These are phyloP conservation scores for Siniperca knerii DNA, from an alignment of 2,113 vertebrate genomes.

Conservation along the genomic window DNA sequence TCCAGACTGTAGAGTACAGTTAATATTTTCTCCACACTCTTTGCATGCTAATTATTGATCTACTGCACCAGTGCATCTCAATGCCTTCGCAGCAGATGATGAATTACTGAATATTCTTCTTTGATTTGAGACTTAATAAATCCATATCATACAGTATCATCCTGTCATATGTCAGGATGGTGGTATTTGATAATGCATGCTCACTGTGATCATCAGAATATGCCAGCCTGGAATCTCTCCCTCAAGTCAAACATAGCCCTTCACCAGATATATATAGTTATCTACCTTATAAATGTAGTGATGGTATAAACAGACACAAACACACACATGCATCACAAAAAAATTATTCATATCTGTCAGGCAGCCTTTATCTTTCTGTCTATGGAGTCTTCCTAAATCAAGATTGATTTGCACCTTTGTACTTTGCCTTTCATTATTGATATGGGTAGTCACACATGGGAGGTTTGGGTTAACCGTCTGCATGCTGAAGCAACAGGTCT, in stretches of 20 bases:
- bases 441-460: not conserved
- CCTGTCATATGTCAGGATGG: conserved; percentile 34
- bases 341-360: conserved; percentile 22
- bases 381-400: conserved; percentile 26
- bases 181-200: conserved; percentile 44
- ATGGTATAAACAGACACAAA: conserved; percentile 4
- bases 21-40: not conserved
- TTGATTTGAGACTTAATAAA: not conserved
- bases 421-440: conserved; percentile 27
- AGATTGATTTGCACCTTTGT: conserved; percentile 46
- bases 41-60: not conserved
- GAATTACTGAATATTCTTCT: conserved; percentile 5
- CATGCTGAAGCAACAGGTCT: not conserved
- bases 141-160: conserved; percentile 11
- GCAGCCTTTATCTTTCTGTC: conserved; percentile 24
- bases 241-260: conserved; percentile 37
- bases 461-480: not conserved
- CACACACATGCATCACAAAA: not conserved
- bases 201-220: conserved; percentile 19
- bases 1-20: not conserved
- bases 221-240: conserved; percentile 16
- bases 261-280: conserved; percentile 8
- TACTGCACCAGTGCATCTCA: not conserved
- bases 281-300: conserved; percentile 31
- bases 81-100: not conserved